Percentiles rank a stretch among this genome's conserved stretches.
These are phyloP conservation scores for Meandrusa payeni DNA, from an alignment of 2,888 invertebrate species.

Conservation along the genomic window DNA sequence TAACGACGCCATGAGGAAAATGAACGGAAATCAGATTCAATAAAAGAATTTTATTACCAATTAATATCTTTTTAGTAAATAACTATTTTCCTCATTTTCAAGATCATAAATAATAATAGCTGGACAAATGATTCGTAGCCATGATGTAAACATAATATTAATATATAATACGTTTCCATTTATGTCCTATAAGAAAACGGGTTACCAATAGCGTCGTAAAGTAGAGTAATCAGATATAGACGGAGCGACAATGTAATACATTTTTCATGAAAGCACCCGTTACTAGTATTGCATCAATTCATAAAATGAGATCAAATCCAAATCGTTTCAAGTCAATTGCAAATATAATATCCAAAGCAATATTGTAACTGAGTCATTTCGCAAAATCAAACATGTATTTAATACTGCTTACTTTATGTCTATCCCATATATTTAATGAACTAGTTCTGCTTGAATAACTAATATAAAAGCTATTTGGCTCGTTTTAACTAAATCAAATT, in stretches of 20 bases:
- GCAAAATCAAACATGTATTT: slow-evolving; percentile 2
- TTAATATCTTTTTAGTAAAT: too few species aligned
- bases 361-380: slow-evolving; percentile 15
- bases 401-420: slow-evolving; percentile 4
- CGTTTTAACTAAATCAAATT: slow-evolving; percentile 1
- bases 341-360: slow-evolving; percentile 12
- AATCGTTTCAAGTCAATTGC: slow-evolving; percentile 7
- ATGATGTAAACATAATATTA: too few species aligned
- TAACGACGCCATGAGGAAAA: too few species aligned
- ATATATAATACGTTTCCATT: too few species aligned
- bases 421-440: slow-evolving; percentile 7
- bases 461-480: slow-evolving; percentile 11
- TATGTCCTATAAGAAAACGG: too few species aligned
- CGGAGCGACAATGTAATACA: slow-evolving; percentile 26
- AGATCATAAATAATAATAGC: too few species aligned
- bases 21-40: too few species aligned
- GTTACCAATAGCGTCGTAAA: slow-evolving; percentile 7
- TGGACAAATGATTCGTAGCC: too few species aligned
- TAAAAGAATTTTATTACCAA: too few species aligned
- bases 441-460: slow-evolving; percentile 16
- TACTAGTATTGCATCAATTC: slow-evolving; percentile 28
- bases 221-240: slow-evolving; percentile 9
- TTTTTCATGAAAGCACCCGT: slow-evolving; percentile 30
- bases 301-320: slow-evolving; percentile 13
- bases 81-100: too few species aligned